Conservation (phyloP, 2,888 invertebrate genomes). For the Thera obeliscata region DNA sequence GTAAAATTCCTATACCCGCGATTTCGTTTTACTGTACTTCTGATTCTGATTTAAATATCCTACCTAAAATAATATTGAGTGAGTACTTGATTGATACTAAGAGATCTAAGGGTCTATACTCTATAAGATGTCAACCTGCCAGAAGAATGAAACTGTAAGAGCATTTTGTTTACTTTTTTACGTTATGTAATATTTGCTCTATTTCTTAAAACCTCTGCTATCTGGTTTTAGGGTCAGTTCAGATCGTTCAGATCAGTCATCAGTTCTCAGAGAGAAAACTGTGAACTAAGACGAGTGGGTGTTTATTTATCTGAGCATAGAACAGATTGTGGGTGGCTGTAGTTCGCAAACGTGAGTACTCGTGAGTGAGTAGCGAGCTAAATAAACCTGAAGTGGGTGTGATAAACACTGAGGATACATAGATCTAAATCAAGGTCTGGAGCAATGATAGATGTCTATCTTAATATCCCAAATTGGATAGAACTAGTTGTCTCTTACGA, state of each 20-base stretch:
- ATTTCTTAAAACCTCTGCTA: too few species aligned
- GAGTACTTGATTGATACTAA: too few species aligned
- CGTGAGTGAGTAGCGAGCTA: slow-evolving; percentile 12
- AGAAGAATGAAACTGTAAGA: too few species aligned
- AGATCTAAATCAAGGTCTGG: slow-evolving; percentile 66
- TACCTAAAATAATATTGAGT: too few species aligned
- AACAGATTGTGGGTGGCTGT: slow-evolving; percentile 4
- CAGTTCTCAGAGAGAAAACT: too few species aligned
- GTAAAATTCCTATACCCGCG: background rate
- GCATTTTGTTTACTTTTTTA: too few species aligned
- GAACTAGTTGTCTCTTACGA: slow-evolving; percentile 4
- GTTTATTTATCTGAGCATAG: background rate
- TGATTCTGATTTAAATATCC: too few species aligned
- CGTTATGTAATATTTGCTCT: too few species aligned
- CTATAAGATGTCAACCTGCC: too few species aligned
- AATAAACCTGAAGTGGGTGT: slow-evolving; percentile 51
- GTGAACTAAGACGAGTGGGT: background rate
- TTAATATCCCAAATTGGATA: slow-evolving; percentile 51
- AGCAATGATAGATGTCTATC: slow-evolving; percentile 64
- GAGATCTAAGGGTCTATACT: too few species aligned
- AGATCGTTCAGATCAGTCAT: too few species aligned
- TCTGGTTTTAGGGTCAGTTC: too few species aligned
- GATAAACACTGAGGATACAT: slow-evolving; percentile 56
- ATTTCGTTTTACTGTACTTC: background rate
- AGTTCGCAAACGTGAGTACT: background rate